These are phyloP conservation scores for Heteromormyrus szaboi DNA, from an alignment of 2,797 vertebrate genomes.

Conservation along the genomic window DNA sequence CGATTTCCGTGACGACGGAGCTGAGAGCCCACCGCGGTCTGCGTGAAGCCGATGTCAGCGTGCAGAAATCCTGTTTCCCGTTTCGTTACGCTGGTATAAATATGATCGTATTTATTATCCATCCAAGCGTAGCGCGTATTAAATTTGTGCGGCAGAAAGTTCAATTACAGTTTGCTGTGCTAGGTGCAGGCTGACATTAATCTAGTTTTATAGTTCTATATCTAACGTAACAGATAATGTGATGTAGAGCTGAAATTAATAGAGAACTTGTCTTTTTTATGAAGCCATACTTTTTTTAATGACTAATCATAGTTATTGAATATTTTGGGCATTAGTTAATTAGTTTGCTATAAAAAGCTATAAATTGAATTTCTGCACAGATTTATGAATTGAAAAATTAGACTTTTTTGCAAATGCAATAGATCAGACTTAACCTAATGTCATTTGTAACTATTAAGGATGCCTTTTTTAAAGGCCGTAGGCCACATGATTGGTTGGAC, in stretches of 20 bases:
- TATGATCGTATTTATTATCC: not conserved
- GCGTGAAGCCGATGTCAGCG: not conserved
- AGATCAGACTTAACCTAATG: slow-evolving; percentile 14
- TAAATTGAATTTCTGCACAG: slow-evolving; percentile 23
- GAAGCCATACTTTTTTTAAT: slow-evolving; percentile 9
- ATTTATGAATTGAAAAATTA: slow-evolving; percentile 12
- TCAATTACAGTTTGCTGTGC: not conserved
- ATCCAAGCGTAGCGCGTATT: not conserved
- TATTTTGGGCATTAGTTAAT: slow-evolving; percentile 26
- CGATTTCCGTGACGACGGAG: not conserved
- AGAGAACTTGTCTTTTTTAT: slow-evolving; percentile 10
- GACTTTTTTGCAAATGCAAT: slow-evolving; percentile 21
- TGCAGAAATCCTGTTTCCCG: not conserved
- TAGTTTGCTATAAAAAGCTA: slow-evolving; percentile 25
- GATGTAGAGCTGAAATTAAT: slow-evolving; percentile 12
- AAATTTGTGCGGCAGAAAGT: not conserved
- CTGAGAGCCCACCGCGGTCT: not conserved
- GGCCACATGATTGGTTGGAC: not conserved
- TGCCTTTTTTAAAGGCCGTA: not conserved
- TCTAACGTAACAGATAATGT: not conserved
- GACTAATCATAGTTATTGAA: slow-evolving; percentile 23
- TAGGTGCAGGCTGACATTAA: not conserved
- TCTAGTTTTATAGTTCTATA: not conserved
- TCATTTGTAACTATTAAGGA: slow-evolving; percentile 18
- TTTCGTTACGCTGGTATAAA: not conserved